These are phyloP conservation scores for Napeogenes inachia DNA, from an alignment of 2,888 invertebrate species.

Conservation along the genomic window DNA sequence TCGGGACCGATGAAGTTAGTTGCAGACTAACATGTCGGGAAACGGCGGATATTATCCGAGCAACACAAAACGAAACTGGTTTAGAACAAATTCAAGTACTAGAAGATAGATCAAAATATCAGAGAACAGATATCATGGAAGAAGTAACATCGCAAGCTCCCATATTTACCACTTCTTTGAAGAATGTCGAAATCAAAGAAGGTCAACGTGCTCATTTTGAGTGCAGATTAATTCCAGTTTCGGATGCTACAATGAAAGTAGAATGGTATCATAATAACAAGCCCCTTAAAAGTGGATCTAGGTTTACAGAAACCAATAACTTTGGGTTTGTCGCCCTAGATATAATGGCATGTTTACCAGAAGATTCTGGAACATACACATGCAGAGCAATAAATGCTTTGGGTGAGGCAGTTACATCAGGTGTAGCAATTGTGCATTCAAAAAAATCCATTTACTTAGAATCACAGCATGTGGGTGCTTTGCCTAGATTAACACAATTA, in stretches of 20 bases:
- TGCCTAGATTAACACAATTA: slow-evolving; percentile 87
- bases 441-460: slow-evolving; percentile 91
- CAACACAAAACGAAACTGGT: slow-evolving; percentile 91
- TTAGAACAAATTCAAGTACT: slow-evolving; percentile 92
- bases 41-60: slow-evolving; percentile 88
- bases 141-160: slow-evolving; percentile 94
- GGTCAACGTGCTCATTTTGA: slow-evolving; percentile 97
- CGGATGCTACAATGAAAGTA: slow-evolving; percentile 94
- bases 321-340: slow-evolving; percentile 98
- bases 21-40: slow-evolving; percentile 85
- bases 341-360: slow-evolving; percentile 95
- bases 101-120: slow-evolving; percentile 89
- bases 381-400: slow-evolving; percentile 93
- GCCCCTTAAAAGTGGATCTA: slow-evolving; percentile 93
- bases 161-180: slow-evolving; percentile 93
- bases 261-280: slow-evolving; percentile 97
- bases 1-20: slow-evolving; percentile 91
- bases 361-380: slow-evolving; percentile 97
- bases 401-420: slow-evolving; percentile 95
- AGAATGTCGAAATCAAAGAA: slow-evolving; percentile 94
- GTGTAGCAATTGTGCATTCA: slow-evolving; percentile 89
- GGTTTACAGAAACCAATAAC: slow-evolving; percentile 97
- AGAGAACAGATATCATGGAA: slow-evolving; percentile 84
- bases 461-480: slow-evolving; percentile 91
- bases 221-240: slow-evolving; percentile 94